Percentiles rank a stretch among this genome's conserved stretches.
phyloP scores from a whole-genome alignment of 2,888 invertebrate genomes.

The Patella caerulea region DNA sequence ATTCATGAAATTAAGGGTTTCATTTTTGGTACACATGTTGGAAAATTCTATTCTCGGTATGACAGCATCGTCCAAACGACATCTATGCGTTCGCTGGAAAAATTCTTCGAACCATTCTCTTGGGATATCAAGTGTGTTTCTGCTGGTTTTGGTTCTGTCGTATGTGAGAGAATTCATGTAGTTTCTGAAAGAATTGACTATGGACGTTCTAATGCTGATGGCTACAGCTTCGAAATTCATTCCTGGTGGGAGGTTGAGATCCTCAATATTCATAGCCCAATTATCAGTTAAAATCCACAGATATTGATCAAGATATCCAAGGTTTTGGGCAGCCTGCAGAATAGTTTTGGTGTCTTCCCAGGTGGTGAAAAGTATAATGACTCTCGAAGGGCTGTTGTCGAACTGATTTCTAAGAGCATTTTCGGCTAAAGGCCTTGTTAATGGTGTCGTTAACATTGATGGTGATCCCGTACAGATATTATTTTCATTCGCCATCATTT shows the following conservation, averaged over 20 bases:
- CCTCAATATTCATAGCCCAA: constrained; percentile 35
- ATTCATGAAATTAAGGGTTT: constrained; percentile 16
- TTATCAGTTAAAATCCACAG: constrained; percentile 57
- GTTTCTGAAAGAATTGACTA: constrained; percentile 53
- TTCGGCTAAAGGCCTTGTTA: constrained; percentile 37
- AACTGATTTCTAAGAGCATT: constrained; percentile 38
- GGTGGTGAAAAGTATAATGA: constrained; percentile 63
- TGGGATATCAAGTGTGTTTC: constrained; percentile 60
- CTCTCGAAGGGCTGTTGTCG: constrained; percentile 44
- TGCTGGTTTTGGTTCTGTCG: constrained; percentile 44
- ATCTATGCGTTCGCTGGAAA: constrained; percentile 64
- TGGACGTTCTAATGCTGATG: constrained; percentile 40
- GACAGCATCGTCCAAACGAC: constrained; percentile 40
- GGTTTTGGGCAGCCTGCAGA: constrained; percentile 45
- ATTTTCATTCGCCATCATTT: constrained; percentile 30
- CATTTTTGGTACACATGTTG: constrained; percentile 40
- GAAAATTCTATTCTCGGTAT: constrained; percentile 26
- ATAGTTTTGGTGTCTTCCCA: constrained; percentile 30
- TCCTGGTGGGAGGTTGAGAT: neutral
- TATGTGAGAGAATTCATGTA: constrained; percentile 41
- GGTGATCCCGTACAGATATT: constrained; percentile 45
- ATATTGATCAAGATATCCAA: constrained; percentile 46
- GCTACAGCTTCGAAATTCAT: constrained; percentile 25
- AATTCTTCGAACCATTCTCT: constrained; percentile 72
- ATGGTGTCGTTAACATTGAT: constrained; percentile 33